A percentile compares a stretch with the other conserved stretches of the same genome.
These are phyloP conservation scores for Tichodroma muraria DNA, from an alignment of 2,113 vertebrate genomes.

Conservation along the genomic window DNA sequence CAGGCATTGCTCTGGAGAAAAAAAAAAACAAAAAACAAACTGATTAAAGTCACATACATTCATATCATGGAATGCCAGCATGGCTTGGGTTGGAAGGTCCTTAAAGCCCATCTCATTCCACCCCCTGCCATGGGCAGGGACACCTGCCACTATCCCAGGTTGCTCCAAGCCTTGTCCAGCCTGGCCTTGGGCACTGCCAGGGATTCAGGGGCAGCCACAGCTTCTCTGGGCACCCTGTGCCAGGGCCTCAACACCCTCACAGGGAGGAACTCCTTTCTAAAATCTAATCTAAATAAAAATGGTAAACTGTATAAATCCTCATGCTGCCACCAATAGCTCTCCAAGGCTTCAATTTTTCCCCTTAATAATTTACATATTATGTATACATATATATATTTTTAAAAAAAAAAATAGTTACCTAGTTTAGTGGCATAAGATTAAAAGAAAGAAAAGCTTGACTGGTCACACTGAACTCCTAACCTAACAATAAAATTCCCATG, in stretches of 20 bases:
- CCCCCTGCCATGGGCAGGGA: neutral
- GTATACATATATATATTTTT: neutral
- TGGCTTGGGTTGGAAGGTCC: neutral
- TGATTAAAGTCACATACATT: too few relatives aligned
- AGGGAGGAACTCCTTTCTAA: neutral
- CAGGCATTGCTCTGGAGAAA: neutral
- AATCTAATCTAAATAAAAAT: neutral
- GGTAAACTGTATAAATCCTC: neutral
- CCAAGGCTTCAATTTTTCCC: neutral
- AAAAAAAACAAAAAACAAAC: too few relatives aligned
- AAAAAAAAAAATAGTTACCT: neutral
- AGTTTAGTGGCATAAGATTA: neutral
- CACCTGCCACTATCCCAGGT: accelerated
- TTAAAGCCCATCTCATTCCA: neutral
- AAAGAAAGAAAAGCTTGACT: neutral
- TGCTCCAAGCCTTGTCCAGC: accelerated
- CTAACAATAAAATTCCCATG: neutral
- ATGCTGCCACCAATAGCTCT: neutral
- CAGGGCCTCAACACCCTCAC: neutral
- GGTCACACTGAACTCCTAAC: neutral
- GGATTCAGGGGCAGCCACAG: neutral
- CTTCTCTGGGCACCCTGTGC: neutral
- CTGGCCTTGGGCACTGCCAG: neutral
- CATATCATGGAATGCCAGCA: neutral
- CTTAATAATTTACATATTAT: neutral